Evolutionary conservation across 2,888 invertebrate genomes (phyloP), one percentile per base, ranked within the genome.

Genomic region (Peribatodes rhomboidaria): DNA sequence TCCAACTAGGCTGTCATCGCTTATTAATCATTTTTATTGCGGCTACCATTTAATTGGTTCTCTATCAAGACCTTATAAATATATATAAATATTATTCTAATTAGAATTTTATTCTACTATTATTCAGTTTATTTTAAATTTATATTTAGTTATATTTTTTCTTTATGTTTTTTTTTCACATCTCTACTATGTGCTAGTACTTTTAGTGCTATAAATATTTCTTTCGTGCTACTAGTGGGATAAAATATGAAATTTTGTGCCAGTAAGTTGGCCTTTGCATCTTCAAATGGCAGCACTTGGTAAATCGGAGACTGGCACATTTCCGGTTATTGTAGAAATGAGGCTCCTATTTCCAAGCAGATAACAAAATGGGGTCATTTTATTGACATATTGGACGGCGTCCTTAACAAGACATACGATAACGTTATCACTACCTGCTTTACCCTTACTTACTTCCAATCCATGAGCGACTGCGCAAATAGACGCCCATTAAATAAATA

Each of bases 351-450:
- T 55, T 47, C 41, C 42, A 47, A 33, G 22, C 52, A 64, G 72
- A 70, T 72, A 72, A 67, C 67, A 64, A 60, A 69, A 70, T 69
- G 62, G 60, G 65, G 66, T 66, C 65, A 70, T 72, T 69, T 70
- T 70, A 69, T 67, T 72, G 72, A 72, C 64, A 55, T 66, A 72
- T 72, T 56, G 67, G 53, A 61, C 67, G 61, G 61, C 50, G 33
- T 61, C 62, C 72, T 65, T 70, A 70, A 72, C 70, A 57, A 68
- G 71, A 72, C 64, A 72, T 63, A 70, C 57, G 71, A 69, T 70
- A 70, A 58, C 61, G 60, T 55, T 64, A 20, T 60, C 57, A 55
- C 59, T 63, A 69, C 65, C 64, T 63, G 54, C 49, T 57, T 47
- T 60, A 60, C 65, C 60, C 53, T 54, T 14, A 62, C 56, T 41